phyloP scores from a whole-genome alignment of 2,888 invertebrate genomes.

The Diabrotica balteata region DNA sequence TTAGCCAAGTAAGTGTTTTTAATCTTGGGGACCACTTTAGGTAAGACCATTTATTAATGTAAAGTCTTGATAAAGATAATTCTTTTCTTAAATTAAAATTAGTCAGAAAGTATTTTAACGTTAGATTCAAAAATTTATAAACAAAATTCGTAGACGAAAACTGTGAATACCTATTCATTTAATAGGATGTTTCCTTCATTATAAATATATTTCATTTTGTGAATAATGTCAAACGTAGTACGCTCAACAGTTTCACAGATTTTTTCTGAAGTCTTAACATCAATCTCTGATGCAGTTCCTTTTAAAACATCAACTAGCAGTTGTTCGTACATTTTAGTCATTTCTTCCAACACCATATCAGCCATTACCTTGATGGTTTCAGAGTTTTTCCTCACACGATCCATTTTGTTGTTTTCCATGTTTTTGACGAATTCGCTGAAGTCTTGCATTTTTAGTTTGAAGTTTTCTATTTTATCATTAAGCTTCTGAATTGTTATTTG shows the following conservation, averaged over 20 bases:
- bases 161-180: background rate
- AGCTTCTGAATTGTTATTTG: conserved; percentile 7
- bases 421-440: background rate
- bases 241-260: background rate
- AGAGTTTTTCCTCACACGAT: conserved; percentile 5
- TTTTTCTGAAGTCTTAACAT: background rate
- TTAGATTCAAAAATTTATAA: no score
- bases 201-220: conserved; percentile 7
- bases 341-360: conserved; percentile 3
- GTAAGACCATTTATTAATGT: no score
- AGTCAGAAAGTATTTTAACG: no score
- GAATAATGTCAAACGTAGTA: conserved; percentile 9
- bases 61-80: no score
- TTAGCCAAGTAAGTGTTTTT: no score
- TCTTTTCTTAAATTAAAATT: no score
- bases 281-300: background rate
- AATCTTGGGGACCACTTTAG: no score
- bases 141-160: no score
- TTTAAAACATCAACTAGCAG: background rate
- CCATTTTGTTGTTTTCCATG: background rate
- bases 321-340: conserved; percentile 1
- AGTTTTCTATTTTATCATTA: conserved; percentile 1
- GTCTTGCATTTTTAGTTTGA: conserved; percentile 17
- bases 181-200: conserved; percentile 8
- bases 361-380: conserved; percentile 9